A percentile compares a stretch with the other conserved stretches of the same genome.
phyloP scores from a whole-genome alignment of 2,113 vertebrate genomes.

The Nematolebias whitei region DNA sequence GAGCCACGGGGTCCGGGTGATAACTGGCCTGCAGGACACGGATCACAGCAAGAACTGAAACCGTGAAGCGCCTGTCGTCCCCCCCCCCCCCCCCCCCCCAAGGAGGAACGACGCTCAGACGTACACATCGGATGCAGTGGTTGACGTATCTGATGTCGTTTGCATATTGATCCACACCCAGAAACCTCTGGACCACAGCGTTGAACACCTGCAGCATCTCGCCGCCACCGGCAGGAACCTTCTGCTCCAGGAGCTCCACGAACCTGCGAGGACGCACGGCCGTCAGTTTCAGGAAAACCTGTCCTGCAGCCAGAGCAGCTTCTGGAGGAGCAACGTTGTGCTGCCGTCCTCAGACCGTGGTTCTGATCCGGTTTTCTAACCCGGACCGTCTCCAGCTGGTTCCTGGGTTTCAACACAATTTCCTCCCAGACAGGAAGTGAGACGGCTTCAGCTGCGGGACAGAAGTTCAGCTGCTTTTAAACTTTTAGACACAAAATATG shows the following conservation, averaged over 20 bases:
- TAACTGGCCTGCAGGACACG: constrained; percentile 77
- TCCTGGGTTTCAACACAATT: too few species aligned
- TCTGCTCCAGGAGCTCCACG: constrained; percentile 79
- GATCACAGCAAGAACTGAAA: neutral
- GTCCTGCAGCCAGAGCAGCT: too few species aligned
- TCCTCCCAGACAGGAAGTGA: too few species aligned
- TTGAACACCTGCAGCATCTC: constrained; percentile 78
- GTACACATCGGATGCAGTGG: constrained; percentile 87
- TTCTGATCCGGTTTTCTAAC: too few species aligned
- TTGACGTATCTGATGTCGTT: constrained; percentile 85
- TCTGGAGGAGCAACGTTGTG: too few species aligned
- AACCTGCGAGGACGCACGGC: constrained; percentile 75
- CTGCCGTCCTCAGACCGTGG: too few species aligned
- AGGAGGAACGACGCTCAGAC: constrained; percentile 50
- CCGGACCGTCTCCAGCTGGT: too few species aligned
- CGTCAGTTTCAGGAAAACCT: too few species aligned
- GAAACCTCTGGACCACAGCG: constrained; percentile 82
- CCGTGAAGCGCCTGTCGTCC: neutral
- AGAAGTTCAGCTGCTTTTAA: too few species aligned
- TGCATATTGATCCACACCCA: constrained; percentile 79
- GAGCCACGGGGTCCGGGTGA: constrained; percentile 72
- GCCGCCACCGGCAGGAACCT: constrained; percentile 43
- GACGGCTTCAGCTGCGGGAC: too few species aligned
- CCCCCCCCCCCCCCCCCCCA: too few species aligned
- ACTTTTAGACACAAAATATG: too few species aligned